Conservation (phyloP, 2,888 invertebrate species). For the Heliconius charithonia region DNA sequence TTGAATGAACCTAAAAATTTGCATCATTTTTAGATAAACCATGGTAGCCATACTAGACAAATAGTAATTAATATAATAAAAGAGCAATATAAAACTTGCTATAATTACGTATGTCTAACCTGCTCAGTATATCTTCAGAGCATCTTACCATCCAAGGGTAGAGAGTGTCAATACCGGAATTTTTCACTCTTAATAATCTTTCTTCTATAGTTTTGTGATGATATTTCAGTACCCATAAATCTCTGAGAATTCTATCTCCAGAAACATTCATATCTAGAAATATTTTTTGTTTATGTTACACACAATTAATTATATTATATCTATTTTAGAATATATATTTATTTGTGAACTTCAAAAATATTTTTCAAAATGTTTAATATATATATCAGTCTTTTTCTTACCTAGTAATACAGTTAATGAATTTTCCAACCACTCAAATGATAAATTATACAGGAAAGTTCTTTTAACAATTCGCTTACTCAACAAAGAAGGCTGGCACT, state of each 20-base stretch:
- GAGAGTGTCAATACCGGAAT: conserved; percentile 76
- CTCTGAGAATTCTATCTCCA: conserved; percentile 82
- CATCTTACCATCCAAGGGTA: conserved; percentile 88
- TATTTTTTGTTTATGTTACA: neutral
- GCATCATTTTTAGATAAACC: neutral
- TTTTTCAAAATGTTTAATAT: too few relatives aligned
- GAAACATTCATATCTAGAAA: conserved; percentile 78
- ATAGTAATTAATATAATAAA: too few relatives aligned
- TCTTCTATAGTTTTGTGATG: conserved; percentile 78
- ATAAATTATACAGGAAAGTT: conserved; percentile 81
- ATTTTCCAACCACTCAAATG: conserved; percentile 80
- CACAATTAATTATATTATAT: neutral
- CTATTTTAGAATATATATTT: neutral
- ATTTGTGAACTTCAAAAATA: neutral
- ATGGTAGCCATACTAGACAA: neutral
- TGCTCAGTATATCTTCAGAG: conserved; percentile 80
- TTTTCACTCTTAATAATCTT: conserved; percentile 77
- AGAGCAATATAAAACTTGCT: neutral
- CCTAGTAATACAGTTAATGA: conserved; percentile 80
- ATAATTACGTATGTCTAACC: conserved; percentile 62
- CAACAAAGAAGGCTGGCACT: conserved; percentile 73
- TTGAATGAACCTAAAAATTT: conserved; percentile 64
- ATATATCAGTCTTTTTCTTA: conserved; percentile 52
- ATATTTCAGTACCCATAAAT: conserved; percentile 86
- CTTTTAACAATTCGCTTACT: conserved; percentile 78